Conservation (phyloP, 2,888 invertebrate species). For the Tenthredo distinguenda region DNA sequence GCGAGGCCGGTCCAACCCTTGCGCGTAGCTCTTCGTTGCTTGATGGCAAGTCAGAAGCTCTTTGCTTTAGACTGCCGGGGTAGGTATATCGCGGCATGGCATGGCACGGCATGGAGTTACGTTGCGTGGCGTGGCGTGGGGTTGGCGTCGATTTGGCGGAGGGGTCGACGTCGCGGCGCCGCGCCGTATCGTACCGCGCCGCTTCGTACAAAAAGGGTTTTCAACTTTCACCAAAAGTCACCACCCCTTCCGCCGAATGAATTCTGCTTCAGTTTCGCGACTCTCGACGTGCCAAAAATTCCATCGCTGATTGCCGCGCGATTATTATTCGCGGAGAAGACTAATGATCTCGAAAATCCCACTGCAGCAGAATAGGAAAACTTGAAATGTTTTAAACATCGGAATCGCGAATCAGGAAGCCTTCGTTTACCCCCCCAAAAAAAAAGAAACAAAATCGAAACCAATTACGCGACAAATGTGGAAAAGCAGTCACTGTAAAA, state of each 20-base stretch:
- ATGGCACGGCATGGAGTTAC: neutral
- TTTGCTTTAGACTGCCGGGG: slow-evolving; percentile 37
- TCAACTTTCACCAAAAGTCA: slow-evolving; percentile 30
- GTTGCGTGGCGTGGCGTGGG: neutral
- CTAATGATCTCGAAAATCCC: neutral
- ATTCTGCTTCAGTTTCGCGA: neutral
- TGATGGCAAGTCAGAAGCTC: slow-evolving; percentile 49
- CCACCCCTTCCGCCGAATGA: neutral
- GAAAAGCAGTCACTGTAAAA: neutral
- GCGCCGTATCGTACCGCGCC: slow-evolving; percentile 4
- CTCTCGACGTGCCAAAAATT: neutral
- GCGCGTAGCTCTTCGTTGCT: slow-evolving; percentile 12
- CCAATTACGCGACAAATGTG: neutral
- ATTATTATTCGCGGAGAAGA: neutral
- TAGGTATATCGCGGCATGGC: slow-evolving; percentile 19
- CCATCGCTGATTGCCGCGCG: neutral
- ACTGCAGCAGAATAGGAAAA: neutral
- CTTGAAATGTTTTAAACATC: neutral
- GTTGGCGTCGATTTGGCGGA: slow-evolving; percentile 50
- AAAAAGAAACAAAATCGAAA: neutral
- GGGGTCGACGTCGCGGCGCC: slow-evolving; percentile 47
- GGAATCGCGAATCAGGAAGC: neutral
- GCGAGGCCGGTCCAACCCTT: slow-evolving; percentile 9
- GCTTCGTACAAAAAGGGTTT: slow-evolving; percentile 27
- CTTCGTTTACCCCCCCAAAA: neutral